phyloP scores from a whole-genome alignment of 2,797 vertebrate species.

The Enteromius mattozi region DNA sequence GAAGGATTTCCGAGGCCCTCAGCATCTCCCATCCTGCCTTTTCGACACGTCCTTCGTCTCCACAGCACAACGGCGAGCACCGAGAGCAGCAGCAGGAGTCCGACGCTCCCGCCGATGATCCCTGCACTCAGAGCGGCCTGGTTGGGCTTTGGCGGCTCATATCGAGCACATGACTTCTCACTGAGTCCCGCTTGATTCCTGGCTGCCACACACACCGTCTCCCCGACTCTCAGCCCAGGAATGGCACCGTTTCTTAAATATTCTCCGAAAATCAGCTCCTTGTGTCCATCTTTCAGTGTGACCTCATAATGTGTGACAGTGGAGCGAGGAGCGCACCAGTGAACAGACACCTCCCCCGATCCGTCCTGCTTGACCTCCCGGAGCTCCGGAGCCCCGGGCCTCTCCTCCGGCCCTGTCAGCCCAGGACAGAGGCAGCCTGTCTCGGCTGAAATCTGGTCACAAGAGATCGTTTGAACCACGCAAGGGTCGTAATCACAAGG shows the following conservation, averaged over 20 bases:
- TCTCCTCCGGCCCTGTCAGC: constrained; percentile 65
- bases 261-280: constrained; percentile 55
- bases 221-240: constrained; percentile 68
- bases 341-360: constrained; percentile 68
- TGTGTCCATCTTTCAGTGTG: constrained; percentile 47
- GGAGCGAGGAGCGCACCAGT: constrained; percentile 87
- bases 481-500: constrained; percentile 79
- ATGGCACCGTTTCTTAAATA: constrained; percentile 66
- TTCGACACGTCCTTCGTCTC: constrained; percentile 62
- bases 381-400: constrained; percentile 75
- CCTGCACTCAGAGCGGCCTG: constrained; percentile 51
- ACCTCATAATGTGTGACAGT: constrained; percentile 78
- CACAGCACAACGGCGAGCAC: constrained; percentile 66
- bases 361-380: constrained; percentile 58
- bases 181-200: constrained; percentile 80
- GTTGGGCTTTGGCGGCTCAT: constrained; percentile 41
- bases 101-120: constrained; percentile 69
- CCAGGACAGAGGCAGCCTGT: constrained; percentile 79
- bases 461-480: constrained; percentile 78
- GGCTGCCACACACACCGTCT: constrained; percentile 81
- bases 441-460: constrained; percentile 61
- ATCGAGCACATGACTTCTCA: constrained; percentile 65
- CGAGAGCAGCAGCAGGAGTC: constrained; percentile 68
- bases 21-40: constrained; percentile 55
- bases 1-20: constrained; percentile 79